Base-by-base conservation (phyloP, 2,888 invertebrate genomes). In the Tetrapedia diversipes region DNA sequence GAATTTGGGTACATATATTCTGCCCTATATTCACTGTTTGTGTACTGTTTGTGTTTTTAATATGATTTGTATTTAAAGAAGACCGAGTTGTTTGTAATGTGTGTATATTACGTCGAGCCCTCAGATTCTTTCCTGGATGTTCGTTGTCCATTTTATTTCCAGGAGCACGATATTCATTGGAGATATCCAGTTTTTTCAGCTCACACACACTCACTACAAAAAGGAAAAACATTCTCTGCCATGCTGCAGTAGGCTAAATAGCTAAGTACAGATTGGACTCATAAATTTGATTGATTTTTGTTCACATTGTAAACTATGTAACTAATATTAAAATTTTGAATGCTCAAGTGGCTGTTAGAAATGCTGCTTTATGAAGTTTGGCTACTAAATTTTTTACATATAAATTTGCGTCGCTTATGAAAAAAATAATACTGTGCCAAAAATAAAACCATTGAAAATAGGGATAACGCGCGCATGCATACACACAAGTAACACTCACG, bases 201-300 rank as follows among this genome's bases (percentile, higher is more conserved):
- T 90, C 88, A 87, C 90, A 90, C 83, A 91, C 87, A 89, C 88
- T 91, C 86, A 87, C 91, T 92, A 91, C 89, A 91, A 91, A 90
- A 86, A 87, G 84, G 83, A 79, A 87, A 90, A 89, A 88, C 87
- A 89, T 89, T 88, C 89, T 89, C 89, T 86, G 89, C 89, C 91
- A 90, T 90, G 90, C 90, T 89, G 86, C 88, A 83, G 80, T 86
- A 85, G 85, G 82, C 87, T 86, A 85, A 80, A 78, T 78, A 86
- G 79, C 81, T 83, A 85, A 68, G 43, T 79, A 78, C 65, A 63
- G 64, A 67, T 77, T 77, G 34, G 67, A 56, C 65, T 54, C 37
- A 37, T 53, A 59, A 53, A 49, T 79, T 65, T 47, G n/a, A 7
- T 66, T 16, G 47, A 66, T 27, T 53, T 39, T 41, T n/a, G 14